Base-by-base conservation (phyloP, 2,113 vertebrate species). In the Paramisgurnus dabryanus region DNA sequence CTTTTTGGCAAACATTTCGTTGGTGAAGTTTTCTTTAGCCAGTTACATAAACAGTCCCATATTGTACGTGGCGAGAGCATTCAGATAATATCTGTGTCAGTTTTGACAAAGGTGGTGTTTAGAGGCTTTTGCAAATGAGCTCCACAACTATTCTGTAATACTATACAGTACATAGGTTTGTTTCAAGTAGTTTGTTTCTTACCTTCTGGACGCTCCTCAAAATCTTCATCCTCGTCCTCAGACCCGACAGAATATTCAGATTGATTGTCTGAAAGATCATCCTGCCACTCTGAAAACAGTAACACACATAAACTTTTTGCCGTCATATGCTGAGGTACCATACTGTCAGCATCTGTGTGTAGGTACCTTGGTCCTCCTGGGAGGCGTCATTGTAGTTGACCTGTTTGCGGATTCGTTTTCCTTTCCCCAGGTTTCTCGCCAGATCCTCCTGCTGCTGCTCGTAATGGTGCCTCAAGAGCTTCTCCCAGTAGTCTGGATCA, bases 341-440 rank as follows among this genome's bases (percentile, higher is more conserved):
- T 17, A 45, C 58, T 60, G 47, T 61, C 65, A 68, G 71, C 60
- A 61, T 45, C 58, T 67, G 45, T 70, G 8, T 69, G 8, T 88
- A 15, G n/a, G 0, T 88, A 99, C 97, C 98, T 95, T 98, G 98
- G 91, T 99, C 98, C 93, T 99, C 97, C 90, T 99, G 98, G 0
- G 97, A 95, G 5, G 97, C 90, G 1, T 99, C 98, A 0, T 99
- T 99, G 94, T 99, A 99, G 94, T 99, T 99, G 94, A 99, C 98
- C 88, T 99, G 98, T 87, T 99, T 99, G 55, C 97, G 95, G 86
- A 99, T 92, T 15, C 98, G 92, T 86, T 99, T 99, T 84, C 98
- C 98, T 79, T 99, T 99, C 73, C 98, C 98, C 75, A 99, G 89
- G 86, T 98, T 98, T 13, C 98, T 92, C 15, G 98, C 98, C 87